These are phyloP conservation scores for Nemotelus pantherinus DNA, from an alignment of 2,888 invertebrate species.

Conservation along the genomic window DNA sequence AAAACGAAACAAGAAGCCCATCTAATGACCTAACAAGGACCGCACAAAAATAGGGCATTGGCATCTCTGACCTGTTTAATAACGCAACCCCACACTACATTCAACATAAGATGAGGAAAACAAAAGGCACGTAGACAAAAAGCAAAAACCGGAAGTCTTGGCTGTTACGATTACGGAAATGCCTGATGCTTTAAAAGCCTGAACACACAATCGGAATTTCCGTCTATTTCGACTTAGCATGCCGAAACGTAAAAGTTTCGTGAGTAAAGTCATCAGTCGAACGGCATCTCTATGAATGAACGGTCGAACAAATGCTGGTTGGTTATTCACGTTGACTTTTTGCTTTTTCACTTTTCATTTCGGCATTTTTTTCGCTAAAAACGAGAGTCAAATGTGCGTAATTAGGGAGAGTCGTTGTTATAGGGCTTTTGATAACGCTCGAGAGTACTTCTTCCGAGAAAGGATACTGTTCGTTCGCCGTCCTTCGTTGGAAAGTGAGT, in stretches of 20 bases:
- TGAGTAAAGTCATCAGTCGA: conserved; percentile 11
- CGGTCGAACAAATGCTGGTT: neutral
- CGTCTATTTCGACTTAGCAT: neutral
- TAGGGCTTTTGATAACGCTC: conserved; percentile 16
- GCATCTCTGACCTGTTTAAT: too few species aligned
- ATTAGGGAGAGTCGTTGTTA: conserved; percentile 25
- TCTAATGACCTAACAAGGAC: too few species aligned
- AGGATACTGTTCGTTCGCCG: conserved; percentile 1
- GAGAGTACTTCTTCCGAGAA: conserved; percentile 7
- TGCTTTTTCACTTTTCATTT: neutral
- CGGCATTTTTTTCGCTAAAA: neutral
- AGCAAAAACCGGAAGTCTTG: conserved; percentile 20
- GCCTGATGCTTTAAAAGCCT: conserved; percentile 27
- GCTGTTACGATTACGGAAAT: conserved; percentile 37
- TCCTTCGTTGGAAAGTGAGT: neutral
- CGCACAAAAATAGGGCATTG: too few species aligned
- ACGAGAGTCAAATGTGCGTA: conserved; percentile 31
- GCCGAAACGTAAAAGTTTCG: conserved; percentile 11
- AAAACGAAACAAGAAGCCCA: too few species aligned
- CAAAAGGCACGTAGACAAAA: neutral
- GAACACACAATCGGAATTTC: conserved; percentile 10
- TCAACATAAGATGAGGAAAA: neutral
- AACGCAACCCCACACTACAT: too few species aligned
- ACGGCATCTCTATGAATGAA: neutral
- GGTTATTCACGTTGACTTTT: neutral